Percentiles rank a stretch among this genome's conserved stretches.
Evolutionary conservation across 2,888 invertebrate genomes (phyloP).

Genomic region (Eremobia ochroleuca): DNA sequence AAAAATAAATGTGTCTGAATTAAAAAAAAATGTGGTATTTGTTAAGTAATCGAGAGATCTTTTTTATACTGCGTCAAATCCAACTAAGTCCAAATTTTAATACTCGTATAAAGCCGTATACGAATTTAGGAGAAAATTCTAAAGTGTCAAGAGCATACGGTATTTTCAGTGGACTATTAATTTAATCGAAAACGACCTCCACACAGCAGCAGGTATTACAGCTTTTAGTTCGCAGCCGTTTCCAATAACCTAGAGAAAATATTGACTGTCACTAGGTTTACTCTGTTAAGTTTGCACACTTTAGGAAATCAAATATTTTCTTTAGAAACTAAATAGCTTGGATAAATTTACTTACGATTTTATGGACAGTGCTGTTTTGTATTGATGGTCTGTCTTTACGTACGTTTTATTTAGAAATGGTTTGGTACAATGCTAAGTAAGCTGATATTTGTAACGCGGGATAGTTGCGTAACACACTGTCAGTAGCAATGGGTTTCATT

Average conservation of each 20-base stretch:
- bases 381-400: background rate
- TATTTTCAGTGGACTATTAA: slow-evolving; percentile 4
- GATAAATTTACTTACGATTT: background rate
- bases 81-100: background rate
- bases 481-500: background rate
- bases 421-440: background rate
- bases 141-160: background rate
- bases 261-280: slow-evolving; percentile 45
- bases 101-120: background rate
- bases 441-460: background rate
- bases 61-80: background rate
- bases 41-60: too few species aligned
- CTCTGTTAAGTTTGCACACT: slow-evolving; percentile 36
- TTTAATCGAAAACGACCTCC: slow-evolving; percentile 33
- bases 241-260: slow-evolving; percentile 54
- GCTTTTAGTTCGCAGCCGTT: slow-evolving; percentile 31
- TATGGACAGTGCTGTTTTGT: background rate
- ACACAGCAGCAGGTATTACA: slow-evolving; percentile 34
- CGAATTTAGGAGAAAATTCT: slow-evolving; percentile 4
- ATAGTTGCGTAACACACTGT: background rate
- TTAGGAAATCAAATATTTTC: slow-evolving; percentile 38
- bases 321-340: slow-evolving; percentile 22
- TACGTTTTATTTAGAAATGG: background rate
- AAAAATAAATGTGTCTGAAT: background rate
- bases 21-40: background rate